Percentiles rank a stretch among this genome's conserved stretches.
These are phyloP conservation scores for Palythoa heliodiscus DNA, from an alignment of 92 coral and sea anemone genomes.

Conservation along the genomic window DNA sequence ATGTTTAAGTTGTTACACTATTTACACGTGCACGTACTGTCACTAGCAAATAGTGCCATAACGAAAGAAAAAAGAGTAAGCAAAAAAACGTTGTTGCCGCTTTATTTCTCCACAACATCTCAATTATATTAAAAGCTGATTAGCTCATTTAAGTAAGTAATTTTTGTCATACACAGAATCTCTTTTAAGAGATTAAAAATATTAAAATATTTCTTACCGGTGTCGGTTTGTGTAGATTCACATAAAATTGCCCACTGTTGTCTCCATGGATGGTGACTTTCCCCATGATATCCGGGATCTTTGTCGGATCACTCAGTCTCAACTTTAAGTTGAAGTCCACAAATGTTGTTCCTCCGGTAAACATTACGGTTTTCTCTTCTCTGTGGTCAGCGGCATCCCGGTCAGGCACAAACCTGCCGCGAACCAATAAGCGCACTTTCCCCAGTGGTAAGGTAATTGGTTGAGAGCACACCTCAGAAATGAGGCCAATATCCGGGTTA, in stretches of 20 bases:
- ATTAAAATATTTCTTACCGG: conserved; percentile 47
- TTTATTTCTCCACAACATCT: no score
- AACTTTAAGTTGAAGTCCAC: conserved; percentile 82
- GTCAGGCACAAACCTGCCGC: conserved; percentile 86
- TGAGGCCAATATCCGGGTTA: conserved; percentile 78
- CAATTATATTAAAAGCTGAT: no score
- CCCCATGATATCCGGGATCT: conserved; percentile 82
- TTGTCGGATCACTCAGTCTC: conserved; percentile 87
- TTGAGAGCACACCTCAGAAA: conserved; percentile 77
- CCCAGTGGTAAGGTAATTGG: conserved; percentile 74
- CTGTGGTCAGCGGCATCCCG: conserved; percentile 86
- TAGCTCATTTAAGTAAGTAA: no score
- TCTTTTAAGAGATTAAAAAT: not conserved
- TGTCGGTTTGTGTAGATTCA: conserved; percentile 75
- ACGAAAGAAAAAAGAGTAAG: no score
- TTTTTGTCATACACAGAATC: not conserved
- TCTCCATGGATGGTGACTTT: conserved; percentile 74
- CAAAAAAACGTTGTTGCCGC: no score
- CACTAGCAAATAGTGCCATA: no score
- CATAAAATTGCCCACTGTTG: conserved; percentile 62
- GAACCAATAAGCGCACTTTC: conserved; percentile 76
- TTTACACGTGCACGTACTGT: no score
- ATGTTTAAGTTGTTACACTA: no score
- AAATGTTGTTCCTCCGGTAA: conserved; percentile 80
- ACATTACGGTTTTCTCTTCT: conserved; percentile 77